Evolutionary conservation across 2,797 vertebrate species (phyloP).

Genomic region (Aplochiton taeniatus): DNA sequence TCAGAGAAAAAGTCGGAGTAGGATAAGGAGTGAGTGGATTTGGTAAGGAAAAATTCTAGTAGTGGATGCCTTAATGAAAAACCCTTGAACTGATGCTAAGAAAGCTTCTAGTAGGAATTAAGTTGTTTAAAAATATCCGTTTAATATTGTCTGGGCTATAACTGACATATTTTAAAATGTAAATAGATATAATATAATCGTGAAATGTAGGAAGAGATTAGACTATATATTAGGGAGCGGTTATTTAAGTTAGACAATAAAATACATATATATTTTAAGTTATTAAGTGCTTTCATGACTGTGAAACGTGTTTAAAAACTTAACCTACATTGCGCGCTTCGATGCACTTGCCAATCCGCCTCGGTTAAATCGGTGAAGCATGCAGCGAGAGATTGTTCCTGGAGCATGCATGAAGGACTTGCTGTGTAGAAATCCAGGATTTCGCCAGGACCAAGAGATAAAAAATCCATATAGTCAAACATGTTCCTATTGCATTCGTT

Average conservation of each 20-base stretch:
- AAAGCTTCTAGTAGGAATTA: too few species aligned
- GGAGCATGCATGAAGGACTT: constrained; percentile 86
- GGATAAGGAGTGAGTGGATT: too few species aligned
- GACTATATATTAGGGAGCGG: too few species aligned
- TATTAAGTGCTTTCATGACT: too few species aligned
- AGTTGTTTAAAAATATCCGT: too few species aligned
- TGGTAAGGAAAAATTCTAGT: neutral
- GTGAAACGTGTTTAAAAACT: constrained; percentile 30
- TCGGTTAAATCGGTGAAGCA: constrained; percentile 91
- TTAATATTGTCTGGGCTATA: too few species aligned
- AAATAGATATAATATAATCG: neutral
- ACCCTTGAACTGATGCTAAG: too few species aligned
- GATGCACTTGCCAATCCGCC: constrained; percentile 85
- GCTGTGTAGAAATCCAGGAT: constrained; percentile 88
- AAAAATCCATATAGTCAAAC: constrained; percentile 95
- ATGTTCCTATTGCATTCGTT: constrained; percentile 79
- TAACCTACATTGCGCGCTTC: constrained; percentile 91
- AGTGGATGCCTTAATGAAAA: neutral
- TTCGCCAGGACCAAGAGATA: constrained; percentile 86
- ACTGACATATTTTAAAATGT: neutral
- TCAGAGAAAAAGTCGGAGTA: too few species aligned
- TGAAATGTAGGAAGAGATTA: too few species aligned
- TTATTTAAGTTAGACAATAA: too few species aligned
- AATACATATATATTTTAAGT: too few species aligned
- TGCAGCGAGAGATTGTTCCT: constrained; percentile 85